phyloP scores from a whole-genome alignment of 2,888 invertebrate species.

The Folsomia candida region DNA sequence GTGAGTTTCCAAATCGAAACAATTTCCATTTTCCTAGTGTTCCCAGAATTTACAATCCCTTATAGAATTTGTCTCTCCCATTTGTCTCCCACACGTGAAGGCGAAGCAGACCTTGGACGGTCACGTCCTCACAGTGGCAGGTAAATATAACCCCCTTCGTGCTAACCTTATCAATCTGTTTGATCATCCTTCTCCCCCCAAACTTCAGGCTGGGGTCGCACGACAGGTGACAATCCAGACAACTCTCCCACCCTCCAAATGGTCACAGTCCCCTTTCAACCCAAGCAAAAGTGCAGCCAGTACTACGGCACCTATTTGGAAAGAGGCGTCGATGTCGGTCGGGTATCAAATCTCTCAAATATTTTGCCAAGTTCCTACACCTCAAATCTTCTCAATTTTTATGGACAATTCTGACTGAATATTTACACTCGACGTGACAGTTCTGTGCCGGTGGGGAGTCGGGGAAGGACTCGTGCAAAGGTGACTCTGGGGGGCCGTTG shows the following conservation, averaged over 20 bases:
- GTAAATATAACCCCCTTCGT: not conserved
- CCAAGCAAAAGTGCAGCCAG: not conserved
- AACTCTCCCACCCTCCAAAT: not conserved
- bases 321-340: not conserved
- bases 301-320: not conserved
- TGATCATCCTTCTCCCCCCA: not conserved
- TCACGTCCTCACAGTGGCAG: not conserved
- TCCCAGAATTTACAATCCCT: too few relatives aligned
- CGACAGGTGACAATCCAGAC: not conserved
- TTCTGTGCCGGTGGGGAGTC: not conserved
- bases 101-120: not conserved
- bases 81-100: not conserved
- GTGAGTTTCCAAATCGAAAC: not conserved
- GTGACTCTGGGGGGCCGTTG: not conserved
- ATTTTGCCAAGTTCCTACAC: too few relatives aligned
- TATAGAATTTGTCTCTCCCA: not conserved
- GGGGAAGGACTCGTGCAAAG: not conserved
- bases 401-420: not conserved
- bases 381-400: too few relatives aligned
- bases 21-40: not conserved
- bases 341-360: too few relatives aligned
- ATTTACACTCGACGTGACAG: not conserved
- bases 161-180: too few relatives aligned
- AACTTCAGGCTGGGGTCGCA: not conserved
- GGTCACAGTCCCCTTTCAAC: not conserved